Evolutionary conservation across 2,888 invertebrate species (phyloP).

Genomic region (Aquatica leii): DNA sequence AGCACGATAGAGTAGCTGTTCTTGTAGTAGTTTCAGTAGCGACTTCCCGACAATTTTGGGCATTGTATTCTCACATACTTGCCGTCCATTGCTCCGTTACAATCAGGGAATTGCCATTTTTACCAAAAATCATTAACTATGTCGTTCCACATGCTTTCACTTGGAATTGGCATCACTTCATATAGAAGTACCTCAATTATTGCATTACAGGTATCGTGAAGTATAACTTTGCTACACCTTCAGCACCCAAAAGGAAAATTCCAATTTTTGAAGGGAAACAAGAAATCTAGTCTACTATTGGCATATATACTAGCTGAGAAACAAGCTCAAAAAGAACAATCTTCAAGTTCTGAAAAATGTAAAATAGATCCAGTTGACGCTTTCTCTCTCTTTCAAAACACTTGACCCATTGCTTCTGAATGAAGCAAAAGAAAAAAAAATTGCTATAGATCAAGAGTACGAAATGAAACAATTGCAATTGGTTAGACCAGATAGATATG

Average conservation of each 20-base stretch:
- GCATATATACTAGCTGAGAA: slow-evolving; percentile 41
- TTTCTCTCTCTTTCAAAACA: neutral
- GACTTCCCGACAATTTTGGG: slow-evolving; percentile 40
- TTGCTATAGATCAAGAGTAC: neutral
- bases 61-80: slow-evolving; percentile 40
- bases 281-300: slow-evolving; percentile 36
- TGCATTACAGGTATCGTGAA: slow-evolving; percentile 35
- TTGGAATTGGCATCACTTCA: slow-evolving; percentile 43
- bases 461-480: neutral
- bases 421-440: neutral
- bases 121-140: slow-evolving; percentile 38
- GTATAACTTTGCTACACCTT: neutral
- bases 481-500: no score
- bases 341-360: slow-evolving; percentile 25
- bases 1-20: slow-evolving; percentile 40
- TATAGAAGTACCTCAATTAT: slow-evolving; percentile 39
- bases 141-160: slow-evolving; percentile 39
- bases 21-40: slow-evolving; percentile 43
- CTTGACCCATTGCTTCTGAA: neutral
- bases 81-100: slow-evolving; percentile 40
- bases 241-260: neutral
- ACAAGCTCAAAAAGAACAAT: no score
- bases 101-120: neutral
- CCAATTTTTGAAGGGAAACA: neutral
- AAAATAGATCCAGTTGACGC: slow-evolving; percentile 8